Conservation (phyloP, 2,888 invertebrate species). For the Drosophila silvestris region DNA sequence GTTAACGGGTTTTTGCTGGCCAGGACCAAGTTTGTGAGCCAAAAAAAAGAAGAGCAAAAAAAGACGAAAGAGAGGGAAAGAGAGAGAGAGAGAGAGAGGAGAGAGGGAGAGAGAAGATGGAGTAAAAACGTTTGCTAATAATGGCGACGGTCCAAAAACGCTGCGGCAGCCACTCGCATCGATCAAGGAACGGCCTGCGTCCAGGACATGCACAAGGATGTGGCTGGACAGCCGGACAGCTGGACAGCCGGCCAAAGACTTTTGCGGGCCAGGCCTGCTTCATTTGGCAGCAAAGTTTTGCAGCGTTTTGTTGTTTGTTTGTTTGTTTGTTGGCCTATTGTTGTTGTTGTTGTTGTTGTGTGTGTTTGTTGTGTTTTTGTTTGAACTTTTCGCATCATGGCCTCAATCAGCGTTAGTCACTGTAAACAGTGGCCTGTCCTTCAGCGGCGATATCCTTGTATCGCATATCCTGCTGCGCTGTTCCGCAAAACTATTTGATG, state of each 20-base stretch:
- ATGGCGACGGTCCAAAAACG: constrained; percentile 67
- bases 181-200: constrained; percentile 59
- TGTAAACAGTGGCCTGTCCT: constrained; percentile 29
- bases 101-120: not conserved
- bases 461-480: constrained; percentile 42
- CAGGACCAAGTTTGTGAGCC: constrained; percentile 66
- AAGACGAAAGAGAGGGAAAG: not conserved
- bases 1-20: constrained; percentile 81
- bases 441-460: constrained; percentile 45
- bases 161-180: constrained; percentile 58
- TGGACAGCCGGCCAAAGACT: constrained; percentile 42
- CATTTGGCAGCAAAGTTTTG: constrained; percentile 61
- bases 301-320: constrained; percentile 24
- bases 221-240: constrained; percentile 14
- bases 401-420: constrained; percentile 74
- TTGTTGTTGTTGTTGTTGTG: not conserved
- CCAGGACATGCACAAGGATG: constrained; percentile 38
- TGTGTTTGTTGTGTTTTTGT: constrained; percentile 36
- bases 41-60: constrained; percentile 37
- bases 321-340: constrained; percentile 25
- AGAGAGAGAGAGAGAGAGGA: constrained; percentile 3
- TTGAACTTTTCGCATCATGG: constrained; percentile 71
- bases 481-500: constrained; percentile 67
- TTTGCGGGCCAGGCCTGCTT: constrained; percentile 37
- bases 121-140: constrained; percentile 63